Conservation (phyloP, 2,888 invertebrate genomes). For the Eristalinus sepulchralis region DNA sequence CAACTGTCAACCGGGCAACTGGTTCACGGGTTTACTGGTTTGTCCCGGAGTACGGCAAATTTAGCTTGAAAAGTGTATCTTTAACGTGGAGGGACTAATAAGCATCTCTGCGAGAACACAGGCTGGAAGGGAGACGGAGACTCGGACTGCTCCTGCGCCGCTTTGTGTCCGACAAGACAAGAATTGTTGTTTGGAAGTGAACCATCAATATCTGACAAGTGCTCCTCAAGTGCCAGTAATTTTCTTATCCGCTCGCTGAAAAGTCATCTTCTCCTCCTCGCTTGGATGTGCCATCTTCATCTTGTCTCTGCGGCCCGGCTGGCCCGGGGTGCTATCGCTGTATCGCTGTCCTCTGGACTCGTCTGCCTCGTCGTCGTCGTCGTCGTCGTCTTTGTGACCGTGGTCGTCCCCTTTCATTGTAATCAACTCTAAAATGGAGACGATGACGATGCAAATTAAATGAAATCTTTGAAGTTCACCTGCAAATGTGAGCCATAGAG, state of each 20-base stretch:
- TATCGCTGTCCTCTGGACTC: conserved; percentile 18
- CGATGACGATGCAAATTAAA: conserved; percentile 71
- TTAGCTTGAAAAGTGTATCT: conserved; percentile 45
- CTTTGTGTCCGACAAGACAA: conserved; percentile 36
- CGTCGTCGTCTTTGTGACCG: conserved; percentile 13
- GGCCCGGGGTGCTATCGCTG: conserved; percentile 37
- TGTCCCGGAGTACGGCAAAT: conserved; percentile 5
- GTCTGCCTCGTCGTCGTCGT: background rate
- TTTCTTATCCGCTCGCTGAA: conserved; percentile 68
- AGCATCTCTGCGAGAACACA: conserved; percentile 19
- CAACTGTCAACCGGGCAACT: conserved; percentile 22
- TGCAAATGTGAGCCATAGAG: conserved; percentile 45
- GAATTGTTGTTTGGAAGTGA: conserved; percentile 66
- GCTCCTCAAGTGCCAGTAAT: conserved; percentile 70
- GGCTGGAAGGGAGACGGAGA: background rate
- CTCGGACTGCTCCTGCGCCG: conserved; percentile 13
- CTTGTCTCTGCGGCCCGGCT: conserved; percentile 9
- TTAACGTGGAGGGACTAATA: conserved; percentile 39
- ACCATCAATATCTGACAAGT: conserved; percentile 70
- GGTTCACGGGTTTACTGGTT: conserved; percentile 10
- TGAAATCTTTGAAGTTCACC: conserved; percentile 70
- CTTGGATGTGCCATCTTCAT: conserved; percentile 54
- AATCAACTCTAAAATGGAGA: conserved; percentile 70
- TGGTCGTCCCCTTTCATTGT: conserved; percentile 57
- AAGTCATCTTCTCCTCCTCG: conserved; percentile 56